Conservation (phyloP, 2,888 invertebrate species). For the Philereme transversata region DNA sequence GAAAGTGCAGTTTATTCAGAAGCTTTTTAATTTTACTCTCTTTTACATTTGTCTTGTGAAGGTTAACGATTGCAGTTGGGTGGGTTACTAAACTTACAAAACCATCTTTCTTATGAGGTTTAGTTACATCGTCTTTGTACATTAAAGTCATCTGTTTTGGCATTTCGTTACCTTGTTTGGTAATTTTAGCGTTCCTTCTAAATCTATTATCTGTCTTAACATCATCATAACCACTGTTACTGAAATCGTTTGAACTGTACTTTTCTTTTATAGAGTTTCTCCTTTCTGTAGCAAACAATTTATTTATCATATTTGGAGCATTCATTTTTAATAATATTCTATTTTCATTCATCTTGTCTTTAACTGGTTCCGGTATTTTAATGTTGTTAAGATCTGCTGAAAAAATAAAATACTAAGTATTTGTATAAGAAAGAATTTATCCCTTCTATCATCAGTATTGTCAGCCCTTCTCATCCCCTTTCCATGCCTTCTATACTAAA, state of each 20-base stretch:
- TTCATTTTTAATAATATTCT: constrained; percentile 2
- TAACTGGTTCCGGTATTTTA: neutral
- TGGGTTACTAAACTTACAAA: constrained; percentile 51
- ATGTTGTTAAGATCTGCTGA: neutral
- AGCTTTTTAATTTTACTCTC: constrained; percentile 35
- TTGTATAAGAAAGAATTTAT: too few relatives aligned
- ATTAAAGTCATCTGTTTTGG: too few relatives aligned
- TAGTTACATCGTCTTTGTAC: constrained; percentile 1
- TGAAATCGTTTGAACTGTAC: constrained; percentile 11
- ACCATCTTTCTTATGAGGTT: constrained; percentile 40
- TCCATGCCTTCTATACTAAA: too few relatives aligned
- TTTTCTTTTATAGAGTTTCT: constrained; percentile 27
- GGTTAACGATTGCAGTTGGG: constrained; percentile 49
- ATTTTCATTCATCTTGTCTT: constrained; percentile 3
- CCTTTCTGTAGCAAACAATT: constrained; percentile 13
- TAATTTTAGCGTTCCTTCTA: constrained; percentile 23
- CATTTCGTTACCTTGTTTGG: constrained; percentile 8
- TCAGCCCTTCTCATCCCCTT: too few relatives aligned
- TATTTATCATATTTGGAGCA: constrained; percentile 9
- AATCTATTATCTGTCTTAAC: constrained; percentile 8
- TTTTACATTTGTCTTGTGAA: constrained; percentile 32
- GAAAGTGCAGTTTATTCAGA: constrained; percentile 46
- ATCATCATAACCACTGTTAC: constrained; percentile 9
- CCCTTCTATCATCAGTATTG: too few relatives aligned
- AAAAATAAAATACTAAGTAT: neutral